phyloP scores from a whole-genome alignment of 2,113 vertebrate genomes.

The Oplegnathus fasciatus region DNA sequence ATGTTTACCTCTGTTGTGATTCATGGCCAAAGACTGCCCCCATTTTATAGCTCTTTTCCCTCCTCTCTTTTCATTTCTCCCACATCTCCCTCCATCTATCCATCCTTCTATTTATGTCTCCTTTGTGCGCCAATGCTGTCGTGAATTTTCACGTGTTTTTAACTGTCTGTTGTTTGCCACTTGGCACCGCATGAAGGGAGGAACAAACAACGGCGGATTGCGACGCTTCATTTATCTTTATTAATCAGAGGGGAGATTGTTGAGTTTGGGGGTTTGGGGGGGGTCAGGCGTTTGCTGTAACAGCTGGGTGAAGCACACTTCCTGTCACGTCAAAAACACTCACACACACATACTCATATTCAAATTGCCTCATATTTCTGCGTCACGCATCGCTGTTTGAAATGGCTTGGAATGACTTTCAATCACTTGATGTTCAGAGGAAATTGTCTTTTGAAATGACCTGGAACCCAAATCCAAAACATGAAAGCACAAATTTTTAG shows the following conservation, averaged over 20 bases:
- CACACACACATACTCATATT: slow-evolving; percentile 8
- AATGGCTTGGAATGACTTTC: slow-evolving; percentile 51
- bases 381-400: slow-evolving; percentile 43
- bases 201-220: slow-evolving; percentile 9
- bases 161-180: slow-evolving; percentile 32
- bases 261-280: neutral
- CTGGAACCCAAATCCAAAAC: slow-evolving; percentile 37
- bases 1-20: slow-evolving; percentile 58
- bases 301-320: slow-evolving; percentile 53
- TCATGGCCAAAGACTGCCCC: slow-evolving; percentile 23
- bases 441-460: slow-evolving; percentile 62
- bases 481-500: neutral
- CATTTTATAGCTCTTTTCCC: slow-evolving; percentile 17
- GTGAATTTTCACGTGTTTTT: slow-evolving; percentile 29
- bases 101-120: slow-evolving; percentile 23
- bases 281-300: slow-evolving; percentile 39
- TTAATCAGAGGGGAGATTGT: slow-evolving; percentile 69
- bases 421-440: slow-evolving; percentile 31
- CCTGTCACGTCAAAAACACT: slow-evolving; percentile 25
- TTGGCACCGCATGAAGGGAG: slow-evolving; percentile 39
- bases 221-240: slow-evolving; percentile 77
- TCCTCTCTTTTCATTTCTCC: neutral
- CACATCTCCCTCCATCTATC: neutral
- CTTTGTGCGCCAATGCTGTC: neutral
- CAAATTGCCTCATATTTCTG: slow-evolving; percentile 27